Evolutionary conservation across 2,113 vertebrate species (phyloP), one percentile per base, ranked within the genome.

Genomic region (Lates calcarifer): DNA sequence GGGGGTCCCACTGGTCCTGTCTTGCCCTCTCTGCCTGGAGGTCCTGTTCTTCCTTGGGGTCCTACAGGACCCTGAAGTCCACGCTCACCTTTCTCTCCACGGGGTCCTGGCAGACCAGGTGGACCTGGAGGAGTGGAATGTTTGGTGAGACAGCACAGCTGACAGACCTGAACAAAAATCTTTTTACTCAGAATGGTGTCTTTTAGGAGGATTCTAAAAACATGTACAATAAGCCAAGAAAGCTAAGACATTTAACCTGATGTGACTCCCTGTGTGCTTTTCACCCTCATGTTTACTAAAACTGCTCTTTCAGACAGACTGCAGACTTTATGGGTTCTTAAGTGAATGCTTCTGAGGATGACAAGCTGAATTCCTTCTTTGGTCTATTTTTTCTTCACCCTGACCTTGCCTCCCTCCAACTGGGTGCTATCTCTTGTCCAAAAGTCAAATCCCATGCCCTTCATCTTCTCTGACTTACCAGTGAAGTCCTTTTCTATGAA

Each of bases 21-120:
- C 7, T 82, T 86, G 8, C 96, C 97, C 28, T 81, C 83, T 73
- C 83, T 93, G 22, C 96, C 96, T 58, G 51, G 85, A 22, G 82
- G 83, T 74, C 98, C 98, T 6, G 95, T 92, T 70, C 90, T 95
- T 62, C 97, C 97, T 5, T 94, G 93, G 2, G 91, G 90, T 69
- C 97, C 97, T 0, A 70, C 64, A 28, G 77, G 93, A 18, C 96
- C 96, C 29, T 74, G 22, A 0, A 86, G 89, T 31, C 98, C 98
- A 0, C 85, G 91, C 3, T 89, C 91, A 0, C 97, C 97, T 55
- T 43, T 90, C 61, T 84, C 92, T 87, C 96, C 96, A 3, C 91
- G 93, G 41, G 92, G 95, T 0, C 97, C 97, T 0, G 95, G 93
- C 10, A 92, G 94, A 17, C 97, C 97, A 70, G 89, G 86, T 51